Evolutionary conservation across 2,113 vertebrate species (phyloP).

Genomic region (Nanorana parkeri): DNA sequence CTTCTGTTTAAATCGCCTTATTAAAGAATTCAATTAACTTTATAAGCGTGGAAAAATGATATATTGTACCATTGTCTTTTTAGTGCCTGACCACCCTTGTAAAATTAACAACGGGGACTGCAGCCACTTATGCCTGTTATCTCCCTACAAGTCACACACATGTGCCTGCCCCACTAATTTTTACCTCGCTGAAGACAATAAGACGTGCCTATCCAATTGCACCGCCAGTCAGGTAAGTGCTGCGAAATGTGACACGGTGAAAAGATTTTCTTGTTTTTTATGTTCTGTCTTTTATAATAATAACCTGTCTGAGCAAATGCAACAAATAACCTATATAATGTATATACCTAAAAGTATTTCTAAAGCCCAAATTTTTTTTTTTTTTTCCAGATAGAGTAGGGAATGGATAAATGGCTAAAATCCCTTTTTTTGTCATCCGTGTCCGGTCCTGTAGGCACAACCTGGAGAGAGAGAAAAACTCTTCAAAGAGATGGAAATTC

Average conservation of each 20-base stretch:
- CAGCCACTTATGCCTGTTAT: slow-evolving; percentile 95
- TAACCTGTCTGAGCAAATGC: too few species aligned
- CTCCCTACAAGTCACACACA: slow-evolving; percentile 83
- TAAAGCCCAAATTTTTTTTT: too few species aligned
- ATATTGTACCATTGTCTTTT: slow-evolving; percentile 37
- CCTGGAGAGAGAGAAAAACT: too few species aligned
- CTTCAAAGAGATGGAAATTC: too few species aligned
- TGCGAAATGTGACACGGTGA: not conserved
- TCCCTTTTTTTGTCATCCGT: too few species aligned
- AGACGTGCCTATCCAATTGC: slow-evolving; percentile 95
- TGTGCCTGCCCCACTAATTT: slow-evolving; percentile 98
- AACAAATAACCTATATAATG: too few species aligned
- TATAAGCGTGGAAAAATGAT: slow-evolving; percentile 39
- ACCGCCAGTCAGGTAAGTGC: slow-evolving; percentile 93
- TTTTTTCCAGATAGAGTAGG: too few species aligned
- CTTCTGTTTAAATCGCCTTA: slow-evolving; percentile 47
- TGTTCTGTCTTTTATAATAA: too few species aligned
- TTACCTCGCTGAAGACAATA: slow-evolving; percentile 92
- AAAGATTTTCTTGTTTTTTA: not conserved
- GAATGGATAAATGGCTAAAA: too few species aligned
- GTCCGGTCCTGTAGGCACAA: too few species aligned
- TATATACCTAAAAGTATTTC: too few species aligned
- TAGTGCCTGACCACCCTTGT: slow-evolving; percentile 93
- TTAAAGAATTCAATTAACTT: slow-evolving; percentile 54
- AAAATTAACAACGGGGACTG: slow-evolving; percentile 92